Percentiles rank a stretch among this genome's conserved stretches.
These are phyloP conservation scores for Amniataba percoides DNA, from an alignment of 2,797 vertebrate genomes.

Conservation along the genomic window DNA sequence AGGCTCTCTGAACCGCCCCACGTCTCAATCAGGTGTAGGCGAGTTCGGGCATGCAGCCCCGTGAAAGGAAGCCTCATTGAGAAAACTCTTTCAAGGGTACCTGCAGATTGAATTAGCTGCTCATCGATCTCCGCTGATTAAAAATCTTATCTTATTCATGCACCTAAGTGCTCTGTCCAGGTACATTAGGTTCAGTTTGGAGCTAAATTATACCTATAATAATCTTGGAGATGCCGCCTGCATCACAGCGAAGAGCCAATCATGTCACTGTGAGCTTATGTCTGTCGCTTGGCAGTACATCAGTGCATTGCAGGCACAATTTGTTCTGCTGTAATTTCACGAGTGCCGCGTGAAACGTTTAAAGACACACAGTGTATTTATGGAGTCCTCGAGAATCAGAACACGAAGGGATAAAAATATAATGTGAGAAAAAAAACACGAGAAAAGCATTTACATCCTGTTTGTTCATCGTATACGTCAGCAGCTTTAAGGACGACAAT, in stretches of 20 bases:
- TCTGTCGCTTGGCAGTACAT: conserved; percentile 48
- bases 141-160: not conserved
- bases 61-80: conserved; percentile 28
- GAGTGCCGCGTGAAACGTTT: conserved; percentile 10
- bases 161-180: not conserved
- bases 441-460: not conserved
- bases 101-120: not conserved
- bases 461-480: not conserved
- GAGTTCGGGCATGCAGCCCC: conserved; percentile 48
- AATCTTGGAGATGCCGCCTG: conserved; percentile 2
- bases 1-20: conserved; percentile 39
- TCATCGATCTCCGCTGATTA: not conserved
- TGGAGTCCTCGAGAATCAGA: not conserved
- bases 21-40: conserved; percentile 49
- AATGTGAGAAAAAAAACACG: not conserved
- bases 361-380: conserved; percentile 28
- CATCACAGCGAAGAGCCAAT: conserved; percentile 29
- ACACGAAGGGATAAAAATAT: not conserved
- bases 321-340: conserved; percentile 45
- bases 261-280: conserved; percentile 26
- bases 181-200: not conserved
- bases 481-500: not conserved
- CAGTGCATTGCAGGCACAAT: conserved; percentile 30
- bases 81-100: conserved; percentile 12
- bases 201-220: not conserved